phyloP scores from a whole-genome alignment of 1,140 invertebrate species.

The Sipha flava region DNA sequence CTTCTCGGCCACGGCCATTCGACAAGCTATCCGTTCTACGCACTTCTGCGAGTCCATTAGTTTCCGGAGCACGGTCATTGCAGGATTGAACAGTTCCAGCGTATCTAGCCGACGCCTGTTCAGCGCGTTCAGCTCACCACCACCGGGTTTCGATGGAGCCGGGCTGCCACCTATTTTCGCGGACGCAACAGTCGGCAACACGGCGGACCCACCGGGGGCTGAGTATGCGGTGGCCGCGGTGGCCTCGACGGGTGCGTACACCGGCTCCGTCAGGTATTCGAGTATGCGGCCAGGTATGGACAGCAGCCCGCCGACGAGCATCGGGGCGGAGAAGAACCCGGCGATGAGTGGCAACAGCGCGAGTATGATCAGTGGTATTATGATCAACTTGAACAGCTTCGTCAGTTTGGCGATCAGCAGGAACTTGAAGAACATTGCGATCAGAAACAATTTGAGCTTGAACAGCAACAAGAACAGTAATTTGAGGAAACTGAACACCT shows the following conservation, averaged over 20 bases:
- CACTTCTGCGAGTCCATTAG: slow-evolving; percentile 31
- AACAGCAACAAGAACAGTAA: slow-evolving; percentile 27
- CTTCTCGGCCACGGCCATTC: slow-evolving; percentile 24
- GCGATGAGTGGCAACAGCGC: background rate
- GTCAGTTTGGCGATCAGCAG: slow-evolving; percentile 29
- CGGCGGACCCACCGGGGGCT: background rate
- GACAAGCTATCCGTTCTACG: slow-evolving; percentile 33
- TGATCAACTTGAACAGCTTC: slow-evolving; percentile 28
- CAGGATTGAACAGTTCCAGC: background rate
- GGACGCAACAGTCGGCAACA: too few species aligned
- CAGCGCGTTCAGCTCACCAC: background rate
- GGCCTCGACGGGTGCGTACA: background rate
- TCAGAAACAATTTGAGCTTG: slow-evolving; percentile 29
- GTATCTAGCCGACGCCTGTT: background rate
- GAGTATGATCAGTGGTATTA: slow-evolving; percentile 17
- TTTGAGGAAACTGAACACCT: slow-evolving; percentile 31
- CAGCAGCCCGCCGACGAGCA: background rate
- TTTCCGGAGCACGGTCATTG: background rate
- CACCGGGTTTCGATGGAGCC: background rate
- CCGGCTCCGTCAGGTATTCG: background rate
- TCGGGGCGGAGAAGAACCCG: background rate
- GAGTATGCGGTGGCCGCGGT: background rate
- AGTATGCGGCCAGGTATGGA: background rate
- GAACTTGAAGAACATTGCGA: slow-evolving; percentile 31
- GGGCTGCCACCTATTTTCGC: background rate